Base-by-base conservation (phyloP, 2,113 vertebrate species). In the Ceratotherium simum region DNA sequence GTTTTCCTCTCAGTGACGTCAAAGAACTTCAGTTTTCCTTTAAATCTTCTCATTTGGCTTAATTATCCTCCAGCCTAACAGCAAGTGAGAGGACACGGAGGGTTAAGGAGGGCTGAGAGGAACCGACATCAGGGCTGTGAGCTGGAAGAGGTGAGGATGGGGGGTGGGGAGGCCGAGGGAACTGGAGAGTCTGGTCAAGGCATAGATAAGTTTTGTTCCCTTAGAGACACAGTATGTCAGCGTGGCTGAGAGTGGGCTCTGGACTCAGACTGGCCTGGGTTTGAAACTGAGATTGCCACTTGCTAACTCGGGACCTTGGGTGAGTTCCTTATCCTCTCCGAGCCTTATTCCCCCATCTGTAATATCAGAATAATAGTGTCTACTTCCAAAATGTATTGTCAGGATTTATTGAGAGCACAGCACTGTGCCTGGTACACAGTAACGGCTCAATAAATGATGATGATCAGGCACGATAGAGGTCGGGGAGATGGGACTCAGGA, bases 31-130 rank as follows among this genome's bases (percentile, higher is more conserved):
- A 4, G 92, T 88, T 93, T 92, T 27, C 81, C 92, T 97, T 80
- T 83, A 65, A 0, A 73, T 95, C 92, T 87, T 96, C 98, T 97
- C 42, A 65, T 85, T 98, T 98, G 91, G 82, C 90, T 97, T 97
- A 96, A 94, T 98, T 96, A 91, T 93, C 90, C 11, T 48, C 69
- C 86, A 93, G 94, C 67, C 58, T 93, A 96, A 98, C 80, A 96
- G 97, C 62, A 91, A 48, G 51, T 78, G 67, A 96, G 85, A 97
- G 98, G 96, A 95, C 96, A 70, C 64, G 42, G 72, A 96, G 96
- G 96, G 92, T 97, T 97, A 97, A 82, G 96, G 97, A 95, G 91
- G 42, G 85, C 90, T 90, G 87, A 86, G 96, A 69, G 88, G 90
- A 96, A 90, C 80, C 33, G 33, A 70, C 70, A 82, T 89, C 73